Base-by-base conservation (phyloP, 2,797 vertebrate species). In the Crocodylus rhombifer region DNA sequence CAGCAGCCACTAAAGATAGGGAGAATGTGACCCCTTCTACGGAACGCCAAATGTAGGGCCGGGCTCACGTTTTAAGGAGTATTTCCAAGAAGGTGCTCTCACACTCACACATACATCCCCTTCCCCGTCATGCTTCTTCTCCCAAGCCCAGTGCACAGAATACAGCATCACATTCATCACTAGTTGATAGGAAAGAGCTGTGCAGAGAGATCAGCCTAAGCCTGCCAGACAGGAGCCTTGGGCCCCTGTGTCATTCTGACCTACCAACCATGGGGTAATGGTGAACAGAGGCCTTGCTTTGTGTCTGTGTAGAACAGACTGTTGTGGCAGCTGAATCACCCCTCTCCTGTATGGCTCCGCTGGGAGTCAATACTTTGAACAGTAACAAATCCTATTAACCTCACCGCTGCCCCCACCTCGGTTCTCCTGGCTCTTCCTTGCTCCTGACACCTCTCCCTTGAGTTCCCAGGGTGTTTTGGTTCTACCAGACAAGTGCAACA, bases 401-500 rank as follows among this genome's bases (percentile, higher is more conserved):
- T 78, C 84, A 18, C n/a, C 30, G 80, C 33, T 0, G 6, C 64
- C 82, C 86, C 65, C 77, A 20, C 80, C 64, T 63, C 26, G 20
- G 26, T 4, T 14, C 75, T 90, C 61, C 69, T 0, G 1, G 55
- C 81, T 78, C 74, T 75, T 2, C 63, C 0, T 0, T 60, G 26
- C 77, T 73, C 77, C 69, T 61, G 86, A 73, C 64, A 56, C 65
- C 83, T 10, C 17, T 0, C 36, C 57, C 51, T 21, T 16, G 42
- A 51, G 42, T 61, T 26, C 65, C 79, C 60, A 18, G 83, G 86
- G 87, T 61, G 36, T 0, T 15, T 69, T 88, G 92, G 87, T 84
- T 57, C 90, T 86, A 57, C 82, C 73, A 86, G 87, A 76, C 4
- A 25, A 94, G 83, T 5, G 26, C 90, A 76, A 82, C 30, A 33